These are phyloP conservation scores for Cyphomyrmex costatus DNA, from an alignment of 1,140 invertebrate genomes.

Conservation along the genomic window DNA sequence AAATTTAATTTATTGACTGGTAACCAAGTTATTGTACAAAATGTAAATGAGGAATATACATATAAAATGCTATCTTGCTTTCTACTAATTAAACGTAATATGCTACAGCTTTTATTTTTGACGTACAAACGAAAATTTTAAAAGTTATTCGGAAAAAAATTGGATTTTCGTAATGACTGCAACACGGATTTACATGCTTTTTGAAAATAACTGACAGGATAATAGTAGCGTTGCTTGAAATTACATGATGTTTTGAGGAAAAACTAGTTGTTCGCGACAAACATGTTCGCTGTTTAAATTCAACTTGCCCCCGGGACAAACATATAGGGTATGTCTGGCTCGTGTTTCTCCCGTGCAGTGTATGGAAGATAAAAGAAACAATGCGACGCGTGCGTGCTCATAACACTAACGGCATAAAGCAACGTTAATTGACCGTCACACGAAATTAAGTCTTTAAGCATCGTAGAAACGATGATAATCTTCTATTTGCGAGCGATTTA, in stretches of 20 bases:
- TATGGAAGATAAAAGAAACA: constrained; percentile 40
- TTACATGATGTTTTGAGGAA: constrained; percentile 8
- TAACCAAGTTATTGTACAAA: too few relatives aligned
- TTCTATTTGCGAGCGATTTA: constrained; percentile 27
- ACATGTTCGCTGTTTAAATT: constrained; percentile 60
- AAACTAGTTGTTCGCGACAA: constrained; percentile 52
- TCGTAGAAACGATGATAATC: constrained; percentile 23
- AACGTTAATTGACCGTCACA: constrained; percentile 45
- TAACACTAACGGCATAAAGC: constrained; percentile 41
- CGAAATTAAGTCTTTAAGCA: constrained; percentile 44
- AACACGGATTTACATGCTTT: not conserved
- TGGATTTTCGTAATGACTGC: not conserved
- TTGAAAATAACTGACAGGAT: not conserved
- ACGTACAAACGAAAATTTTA: not conserved
- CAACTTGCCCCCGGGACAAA: constrained; percentile 29
- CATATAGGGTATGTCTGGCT: constrained; percentile 16
- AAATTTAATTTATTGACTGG: too few relatives aligned
- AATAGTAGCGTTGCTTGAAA: constrained; percentile 38
- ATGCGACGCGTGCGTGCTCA: not conserved
- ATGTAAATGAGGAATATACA: too few relatives aligned
- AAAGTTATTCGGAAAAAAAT: not conserved
- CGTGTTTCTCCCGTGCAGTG: constrained; percentile 22
- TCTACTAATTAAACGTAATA: not conserved
- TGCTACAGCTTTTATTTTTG: not conserved
- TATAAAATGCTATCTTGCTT: not conserved